Percentiles rank a stretch among this genome's conserved stretches.
phyloP scores from a whole-genome alignment of 2,113 vertebrate genomes.

The Pycnonotus jocosus region DNA sequence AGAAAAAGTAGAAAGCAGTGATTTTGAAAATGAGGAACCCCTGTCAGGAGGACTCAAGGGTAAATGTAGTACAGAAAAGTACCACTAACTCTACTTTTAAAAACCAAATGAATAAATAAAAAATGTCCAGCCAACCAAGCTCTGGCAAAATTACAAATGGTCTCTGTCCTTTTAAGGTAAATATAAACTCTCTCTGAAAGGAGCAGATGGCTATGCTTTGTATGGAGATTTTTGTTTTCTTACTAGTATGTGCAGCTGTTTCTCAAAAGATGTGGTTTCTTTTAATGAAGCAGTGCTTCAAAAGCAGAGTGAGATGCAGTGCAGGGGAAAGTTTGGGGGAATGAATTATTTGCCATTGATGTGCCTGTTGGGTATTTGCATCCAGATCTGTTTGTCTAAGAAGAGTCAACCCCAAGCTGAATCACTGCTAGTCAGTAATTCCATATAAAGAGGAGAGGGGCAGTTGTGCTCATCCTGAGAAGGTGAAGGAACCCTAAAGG shows the following conservation, averaged over 20 bases:
- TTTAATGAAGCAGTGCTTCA: neutral
- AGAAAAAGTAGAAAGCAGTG: neutral
- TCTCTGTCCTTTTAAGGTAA: neutral
- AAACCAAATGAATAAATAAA: neutral
- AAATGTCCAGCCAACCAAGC: neutral
- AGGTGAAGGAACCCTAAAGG: neutral
- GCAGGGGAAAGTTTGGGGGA: neutral
- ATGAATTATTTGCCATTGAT: neutral
- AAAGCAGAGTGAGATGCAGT: neutral
- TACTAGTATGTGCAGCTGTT: neutral
- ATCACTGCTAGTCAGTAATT: neutral
- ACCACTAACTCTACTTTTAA: neutral
- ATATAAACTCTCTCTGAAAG: neutral
- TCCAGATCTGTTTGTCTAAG: neutral
- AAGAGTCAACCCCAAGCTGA: neutral
- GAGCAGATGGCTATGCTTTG: slow-evolving; percentile 11
- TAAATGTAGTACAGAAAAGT: neutral
- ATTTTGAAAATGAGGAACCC: neutral
- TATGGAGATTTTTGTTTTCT: neutral
- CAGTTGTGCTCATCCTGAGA: accelerated
- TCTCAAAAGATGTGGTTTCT: neutral
- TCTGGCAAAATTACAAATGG: neutral
- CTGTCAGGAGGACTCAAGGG: neutral
- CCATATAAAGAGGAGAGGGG: neutral
- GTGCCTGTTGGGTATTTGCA: neutral